phyloP scores from a whole-genome alignment of 2,888 invertebrate species.

The Pantelozetes paolii region DNA sequence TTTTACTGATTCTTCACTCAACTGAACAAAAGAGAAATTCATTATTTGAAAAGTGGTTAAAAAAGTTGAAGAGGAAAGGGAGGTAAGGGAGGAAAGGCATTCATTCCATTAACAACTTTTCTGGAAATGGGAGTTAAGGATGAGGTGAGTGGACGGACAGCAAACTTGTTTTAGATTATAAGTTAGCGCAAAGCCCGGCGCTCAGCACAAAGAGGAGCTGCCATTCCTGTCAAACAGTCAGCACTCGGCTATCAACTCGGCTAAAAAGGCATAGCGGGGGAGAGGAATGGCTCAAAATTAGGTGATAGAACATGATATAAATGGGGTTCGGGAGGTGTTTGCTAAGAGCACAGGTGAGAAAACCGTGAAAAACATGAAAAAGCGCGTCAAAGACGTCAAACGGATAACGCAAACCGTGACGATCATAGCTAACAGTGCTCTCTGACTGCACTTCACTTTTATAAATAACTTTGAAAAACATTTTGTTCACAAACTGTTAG shows the following conservation, averaged over 20 bases:
- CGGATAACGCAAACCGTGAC: constrained; percentile 19
- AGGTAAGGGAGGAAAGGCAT: not conserved
- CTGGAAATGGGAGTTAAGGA: not conserved
- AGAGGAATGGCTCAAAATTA: constrained; percentile 12
- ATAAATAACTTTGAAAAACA: not conserved
- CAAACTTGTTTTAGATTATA: constrained; percentile 2
- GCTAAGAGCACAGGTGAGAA: constrained; percentile 28
- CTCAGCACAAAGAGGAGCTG: not conserved
- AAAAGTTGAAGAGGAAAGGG: not conserved
- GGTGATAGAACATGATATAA: not conserved
- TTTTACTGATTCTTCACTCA: not conserved
- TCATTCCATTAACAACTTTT: constrained; percentile 17
- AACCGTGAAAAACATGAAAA: constrained; percentile 4
- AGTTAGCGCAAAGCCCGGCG: not conserved
- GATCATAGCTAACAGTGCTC: not conserved
- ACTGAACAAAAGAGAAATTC: not conserved
- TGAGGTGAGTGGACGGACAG: constrained; percentile 19
- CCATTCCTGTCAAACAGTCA: constrained; percentile 22
- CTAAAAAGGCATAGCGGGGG: constrained; percentile 36
- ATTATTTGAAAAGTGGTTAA: not conserved
- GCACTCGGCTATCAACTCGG: constrained; percentile 26
- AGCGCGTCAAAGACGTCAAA: constrained; percentile 13
- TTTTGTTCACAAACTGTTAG: not conserved
- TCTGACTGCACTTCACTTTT: not conserved
- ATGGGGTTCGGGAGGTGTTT: constrained; percentile 9